Base-by-base conservation (phyloP, 2,113 vertebrate genomes). In the Oenanthe oenanthe region DNA sequence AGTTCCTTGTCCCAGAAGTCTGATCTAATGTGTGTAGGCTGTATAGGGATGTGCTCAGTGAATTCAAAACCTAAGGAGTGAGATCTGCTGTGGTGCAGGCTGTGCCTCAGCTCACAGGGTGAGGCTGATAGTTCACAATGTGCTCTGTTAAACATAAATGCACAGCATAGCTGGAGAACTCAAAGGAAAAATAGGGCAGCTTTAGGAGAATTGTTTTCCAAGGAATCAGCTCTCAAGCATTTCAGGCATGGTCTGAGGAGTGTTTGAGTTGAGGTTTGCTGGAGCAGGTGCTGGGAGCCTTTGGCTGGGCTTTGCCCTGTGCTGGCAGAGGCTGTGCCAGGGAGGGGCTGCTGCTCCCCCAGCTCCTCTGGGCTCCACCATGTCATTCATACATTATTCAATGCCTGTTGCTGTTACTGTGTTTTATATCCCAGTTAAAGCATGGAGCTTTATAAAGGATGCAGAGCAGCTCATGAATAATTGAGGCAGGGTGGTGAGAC, bases 401-500 rank as follows among this genome's bases (percentile, higher is more conserved):
- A 1, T 60, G 70, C 85, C 56, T 25, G 3, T 71, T 77, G 70
- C 17, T 51, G 21, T 84, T 81, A 81, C 61, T 75, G 79, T 40
- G 72, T 83, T 90, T 93, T 76, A 54, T 66, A 89, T 93, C 86
- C 63, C 68, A 76, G 81, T 81, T 91, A 75, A 91, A 78, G 81
- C 68, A 22, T 78, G 74, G 65, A 67, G 85, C 93, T 91, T 95
- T 78, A 87, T 95, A 87, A 91, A 87, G 94, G 90, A 86, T 83
- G 91, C 86, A 94, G 88, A 93, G 6, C 36, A 18, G n/a, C 57
- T 75, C 24, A 60, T 94, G 83, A 93, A 94, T 92, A 65, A 92
- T 95, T 54, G 80, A 96, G 75, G 40, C 45, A 3, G 60, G 47
- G 42, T 74, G 84, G 61, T 81, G 65, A 95, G 91, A 42, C 70